Evolutionary conservation across 2,797 vertebrate genomes (phyloP).

Genomic region (Ibycter americanus): DNA sequence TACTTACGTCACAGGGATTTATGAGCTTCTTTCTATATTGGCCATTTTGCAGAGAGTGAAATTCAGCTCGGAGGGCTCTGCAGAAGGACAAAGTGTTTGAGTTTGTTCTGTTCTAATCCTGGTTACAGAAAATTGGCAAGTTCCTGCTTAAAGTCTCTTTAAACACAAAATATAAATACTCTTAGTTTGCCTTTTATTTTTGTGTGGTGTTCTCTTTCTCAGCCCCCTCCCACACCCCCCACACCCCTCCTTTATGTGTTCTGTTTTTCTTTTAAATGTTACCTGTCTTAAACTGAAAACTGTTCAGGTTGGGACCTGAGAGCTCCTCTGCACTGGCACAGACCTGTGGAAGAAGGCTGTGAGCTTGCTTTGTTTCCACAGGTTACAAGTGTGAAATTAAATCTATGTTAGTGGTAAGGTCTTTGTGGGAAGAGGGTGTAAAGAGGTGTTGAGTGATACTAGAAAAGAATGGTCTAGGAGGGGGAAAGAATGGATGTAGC

Average conservation of each 20-base stretch:
- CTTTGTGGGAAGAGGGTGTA: conserved; percentile 7
- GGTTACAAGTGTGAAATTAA: not conserved
- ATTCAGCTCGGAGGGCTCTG: not conserved
- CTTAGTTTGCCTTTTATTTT: not conserved
- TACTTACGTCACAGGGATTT: conserved; percentile 19
- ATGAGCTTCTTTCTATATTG: conserved; percentile 35
- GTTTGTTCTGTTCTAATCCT: conserved; percentile 7
- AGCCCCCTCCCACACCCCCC: not conserved
- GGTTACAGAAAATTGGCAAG: not conserved
- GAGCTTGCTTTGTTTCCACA: not conserved
- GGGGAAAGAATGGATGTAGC: not conserved
- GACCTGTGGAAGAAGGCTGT: not conserved
- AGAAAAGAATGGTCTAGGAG: not conserved
- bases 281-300: not conserved
- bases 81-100: not conserved
- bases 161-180: not conserved
- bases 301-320: not conserved
- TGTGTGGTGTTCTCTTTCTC: not conserved
- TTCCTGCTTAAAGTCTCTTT: not conserved
- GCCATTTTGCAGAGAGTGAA: not conserved
- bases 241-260: not conserved
- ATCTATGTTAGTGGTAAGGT: not conserved
- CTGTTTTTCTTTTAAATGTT: not conserved
- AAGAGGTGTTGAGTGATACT: conserved; percentile 12
- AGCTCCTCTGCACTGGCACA: not conserved